Evolutionary conservation across 2,888 invertebrate species (phyloP).

Genomic region (Argyresthia goedartella): DNA sequence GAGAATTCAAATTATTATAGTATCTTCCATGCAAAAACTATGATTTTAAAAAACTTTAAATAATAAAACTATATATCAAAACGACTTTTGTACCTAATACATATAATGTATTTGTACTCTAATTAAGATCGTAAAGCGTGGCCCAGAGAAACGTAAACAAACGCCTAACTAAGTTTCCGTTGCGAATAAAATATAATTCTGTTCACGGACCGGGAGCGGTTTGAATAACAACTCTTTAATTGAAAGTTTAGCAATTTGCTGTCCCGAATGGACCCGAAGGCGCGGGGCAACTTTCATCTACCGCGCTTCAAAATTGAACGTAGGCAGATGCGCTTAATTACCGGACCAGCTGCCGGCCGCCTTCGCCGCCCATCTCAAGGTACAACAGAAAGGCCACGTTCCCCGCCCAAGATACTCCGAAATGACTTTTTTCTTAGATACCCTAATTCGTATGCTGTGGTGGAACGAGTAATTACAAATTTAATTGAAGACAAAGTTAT

Average conservation of each 20-base stretch:
- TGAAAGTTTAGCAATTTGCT: constrained; percentile 72
- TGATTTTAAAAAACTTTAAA: not conserved
- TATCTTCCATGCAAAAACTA: not conserved
- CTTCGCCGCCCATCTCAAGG: constrained; percentile 37
- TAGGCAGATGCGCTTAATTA: constrained; percentile 71
- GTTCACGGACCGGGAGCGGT: constrained; percentile 53
- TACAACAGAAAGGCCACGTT: constrained; percentile 32
- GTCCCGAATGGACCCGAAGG: constrained; percentile 64
- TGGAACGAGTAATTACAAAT: constrained; percentile 18
- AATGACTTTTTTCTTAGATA: constrained; percentile 43
- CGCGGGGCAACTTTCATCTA: constrained; percentile 56
- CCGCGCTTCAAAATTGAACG: constrained; percentile 67
- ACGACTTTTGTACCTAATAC: too few relatives aligned
- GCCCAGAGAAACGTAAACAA: constrained; percentile 47
- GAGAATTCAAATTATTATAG: not conserved
- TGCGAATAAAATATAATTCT: constrained; percentile 64
- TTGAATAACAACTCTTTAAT: constrained; percentile 71
- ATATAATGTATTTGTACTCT: constrained; percentile 13
- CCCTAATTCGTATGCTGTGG: constrained; percentile 27
- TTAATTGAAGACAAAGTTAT: constrained; percentile 5
- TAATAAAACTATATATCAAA: too few relatives aligned
- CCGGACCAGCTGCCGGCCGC: constrained; percentile 55
- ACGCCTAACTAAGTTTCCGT: constrained; percentile 50
- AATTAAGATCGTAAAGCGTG: constrained; percentile 41
- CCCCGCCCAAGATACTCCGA: not conserved